Evolutionary conservation across 2,888 invertebrate species (phyloP), one percentile per base, ranked within the genome.

Genomic region (Eudasyphora cyanicolor): DNA sequence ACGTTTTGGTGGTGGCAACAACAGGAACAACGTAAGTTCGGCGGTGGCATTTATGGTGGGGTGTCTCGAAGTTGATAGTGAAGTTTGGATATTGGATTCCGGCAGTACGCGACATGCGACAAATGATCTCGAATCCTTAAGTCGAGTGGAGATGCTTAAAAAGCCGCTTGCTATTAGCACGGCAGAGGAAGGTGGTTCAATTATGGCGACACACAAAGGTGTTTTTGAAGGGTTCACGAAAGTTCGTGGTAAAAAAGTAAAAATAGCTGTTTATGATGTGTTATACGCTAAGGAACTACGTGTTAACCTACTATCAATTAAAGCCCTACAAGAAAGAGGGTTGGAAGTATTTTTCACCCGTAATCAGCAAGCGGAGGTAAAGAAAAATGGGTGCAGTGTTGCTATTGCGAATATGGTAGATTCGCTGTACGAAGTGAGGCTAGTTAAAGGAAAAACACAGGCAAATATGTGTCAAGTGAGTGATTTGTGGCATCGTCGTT

Each of bases 401-500:
- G 14, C 7, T 45, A 12, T 5, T 45, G 45, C 14, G 3, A 45
- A 45, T 5, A 3, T 45, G 5, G 14, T 45, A 12, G 45, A 45
- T 12, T 5, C 7, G 3, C n/a, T 45, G 6, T 45, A 45, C 45
- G 7, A 45, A 12, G 6, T 45, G n/a, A 3, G 45, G 24, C 49
- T 32, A 0, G 45, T 64, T 10, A 70, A 73, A 35, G 70, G 74
- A 54, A 62, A n/a, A 14, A 32, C 17, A 6, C 21, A 35, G 64
- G 75, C 51, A n/a, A 73, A 82, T 78, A 32, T 75, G 19, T 75
- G 75, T 38, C 21, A 78, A 32, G 51, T 75, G 4, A 51, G 51
- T 57, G 62, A 75, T 14, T 17, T 82, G 27, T 78, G 78, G 75
- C 78, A 75, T 21, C 78, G 82, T n/a, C 51, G 82, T 21, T 60